Evolutionary conservation across 1,140 invertebrate genomes (phyloP).

Genomic region (Papilio aristodemus): DNA sequence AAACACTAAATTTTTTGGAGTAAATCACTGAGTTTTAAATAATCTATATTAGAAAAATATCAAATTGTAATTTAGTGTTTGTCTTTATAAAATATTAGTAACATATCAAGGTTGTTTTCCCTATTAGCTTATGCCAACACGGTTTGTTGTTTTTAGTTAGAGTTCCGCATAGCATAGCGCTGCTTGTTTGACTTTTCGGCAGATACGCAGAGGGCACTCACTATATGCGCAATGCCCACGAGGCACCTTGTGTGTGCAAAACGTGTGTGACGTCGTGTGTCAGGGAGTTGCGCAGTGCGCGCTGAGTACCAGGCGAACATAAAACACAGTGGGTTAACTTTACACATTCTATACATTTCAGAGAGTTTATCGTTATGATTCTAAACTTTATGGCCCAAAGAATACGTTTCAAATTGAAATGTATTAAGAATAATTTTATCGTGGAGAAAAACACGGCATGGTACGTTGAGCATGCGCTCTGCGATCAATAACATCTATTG

Average conservation of each 20-base stretch:
- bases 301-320: conserved; percentile 71
- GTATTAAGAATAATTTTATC: not conserved
- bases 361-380: conserved; percentile 29
- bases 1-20: no score
- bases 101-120: not conserved
- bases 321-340: conserved; percentile 41
- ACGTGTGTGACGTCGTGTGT: conserved; percentile 68
- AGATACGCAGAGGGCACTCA: conserved; percentile 40
- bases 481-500: conserved; percentile 9
- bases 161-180: conserved; percentile 43
- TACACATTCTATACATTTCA: conserved; percentile 53
- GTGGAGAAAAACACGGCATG: conserved; percentile 7
- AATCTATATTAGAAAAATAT: no score
- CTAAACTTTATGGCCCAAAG: not conserved
- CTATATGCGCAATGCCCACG: conserved; percentile 48
- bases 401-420: not conserved
- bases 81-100: not conserved
- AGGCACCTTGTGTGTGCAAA: conserved; percentile 50
- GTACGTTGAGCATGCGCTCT: conserved; percentile 35
- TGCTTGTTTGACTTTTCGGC: conserved; percentile 45
- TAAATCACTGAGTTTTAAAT: no score
- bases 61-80: not conserved
- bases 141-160: conserved; percentile 40
- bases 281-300: conserved; percentile 79
- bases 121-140: conserved; percentile 34